phyloP scores from a whole-genome alignment of 2,113 vertebrate genomes.

The Odocoileus hemionus region DNA sequence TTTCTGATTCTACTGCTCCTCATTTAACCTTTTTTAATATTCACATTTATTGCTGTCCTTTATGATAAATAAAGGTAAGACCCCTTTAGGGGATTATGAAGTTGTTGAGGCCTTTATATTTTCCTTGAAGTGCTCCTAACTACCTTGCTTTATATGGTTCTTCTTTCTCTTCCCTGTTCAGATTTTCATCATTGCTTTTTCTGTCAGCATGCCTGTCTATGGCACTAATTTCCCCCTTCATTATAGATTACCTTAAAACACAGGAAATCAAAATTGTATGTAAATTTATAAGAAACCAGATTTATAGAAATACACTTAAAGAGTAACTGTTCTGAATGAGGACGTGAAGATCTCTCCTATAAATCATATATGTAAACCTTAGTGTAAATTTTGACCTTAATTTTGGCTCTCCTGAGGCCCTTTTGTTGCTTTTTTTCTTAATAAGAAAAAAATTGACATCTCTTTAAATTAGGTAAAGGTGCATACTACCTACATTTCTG shows the following conservation, averaged over 20 bases:
- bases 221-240: background rate
- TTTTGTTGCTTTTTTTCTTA: background rate
- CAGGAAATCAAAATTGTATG: background rate
- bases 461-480: background rate
- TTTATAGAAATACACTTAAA: background rate
- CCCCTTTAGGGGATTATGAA: background rate
- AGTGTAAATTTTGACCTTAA: background rate
- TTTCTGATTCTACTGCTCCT: background rate
- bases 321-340: background rate
- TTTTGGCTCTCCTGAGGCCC: background rate
- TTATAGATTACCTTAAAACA: background rate
- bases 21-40: background rate
- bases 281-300: background rate
- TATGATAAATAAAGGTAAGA: conserved; percentile 1
- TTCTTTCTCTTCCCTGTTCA: background rate
- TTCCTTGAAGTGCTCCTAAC: background rate
- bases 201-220: background rate
- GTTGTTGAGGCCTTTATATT: background rate
- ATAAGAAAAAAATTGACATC: background rate
- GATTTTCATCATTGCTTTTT: background rate
- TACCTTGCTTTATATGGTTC: background rate
- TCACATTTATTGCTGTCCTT: background rate
- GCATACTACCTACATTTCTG: background rate
- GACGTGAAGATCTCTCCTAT: background rate
- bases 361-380: background rate